Evolutionary conservation across 2,113 vertebrate genomes (phyloP), one percentile per base, ranked within the genome.

Genomic region (Quiscalus mexicanus): DNA sequence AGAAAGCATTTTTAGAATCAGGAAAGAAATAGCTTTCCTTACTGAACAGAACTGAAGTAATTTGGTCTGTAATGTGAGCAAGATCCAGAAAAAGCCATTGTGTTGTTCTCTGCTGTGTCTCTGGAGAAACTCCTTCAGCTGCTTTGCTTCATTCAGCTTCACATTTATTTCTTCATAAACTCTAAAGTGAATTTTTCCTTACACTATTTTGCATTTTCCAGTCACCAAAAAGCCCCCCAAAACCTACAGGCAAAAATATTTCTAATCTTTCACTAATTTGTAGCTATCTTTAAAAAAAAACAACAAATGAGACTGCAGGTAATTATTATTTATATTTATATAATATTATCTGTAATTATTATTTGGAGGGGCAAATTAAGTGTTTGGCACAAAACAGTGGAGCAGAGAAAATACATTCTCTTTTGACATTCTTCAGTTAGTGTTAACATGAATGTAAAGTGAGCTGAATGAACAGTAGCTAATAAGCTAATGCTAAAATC

Each of bases 61-160:
- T 33, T 70, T 2, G 30, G 28, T 45, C 27, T 63, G 56, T 28
- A 77, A 87, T 0, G 1, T 47, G 58, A 77, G 4, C 0, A 0
- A 75, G 50, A 24, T 62, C 52, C 50, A 78, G 69, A 55, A 81
- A 69, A 73, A 70, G 33, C 4, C 1, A 0, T 31, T 67, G 79
- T 37, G 37, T 6, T 4, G 3, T 56, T 10, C 20, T 71, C 70
- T 67, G 45, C 60, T 27, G 37, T 2, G 21, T 20, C 45, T 39
- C 60, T n/a, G 33, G 37, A 65, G 55, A 80, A 92, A n/a, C 24
- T 47, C 45, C 42, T 15, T 74, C 65, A 35, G 42, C 31, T 70
- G 41, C 56, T 82, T 74, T 84, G 33, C 50, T 87, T 65, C 59
- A 56, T 23, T 83, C 50, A 85, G 60, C 11, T 37, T 58, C 79